Evolutionary conservation across 2,113 vertebrate species (phyloP).

Genomic region (Vulpes vulpes): DNA sequence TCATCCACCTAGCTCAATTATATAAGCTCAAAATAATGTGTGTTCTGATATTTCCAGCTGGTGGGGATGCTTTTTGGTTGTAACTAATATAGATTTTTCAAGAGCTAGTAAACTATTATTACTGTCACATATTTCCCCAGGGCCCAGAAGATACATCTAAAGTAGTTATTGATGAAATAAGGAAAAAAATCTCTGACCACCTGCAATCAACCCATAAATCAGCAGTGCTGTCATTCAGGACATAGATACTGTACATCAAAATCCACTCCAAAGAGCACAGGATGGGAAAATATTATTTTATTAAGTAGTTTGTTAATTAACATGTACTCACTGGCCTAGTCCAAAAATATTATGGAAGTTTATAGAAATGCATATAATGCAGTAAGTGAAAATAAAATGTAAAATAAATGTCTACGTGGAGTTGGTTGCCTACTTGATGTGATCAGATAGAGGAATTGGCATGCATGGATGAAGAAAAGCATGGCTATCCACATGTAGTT

Average conservation of each 20-base stretch:
- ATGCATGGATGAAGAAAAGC: not conserved
- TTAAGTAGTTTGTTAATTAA: not conserved
- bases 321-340: not conserved
- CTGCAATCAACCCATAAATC: not conserved
- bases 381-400: not conserved
- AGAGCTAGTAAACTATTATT: constrained; percentile 5
- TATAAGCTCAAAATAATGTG: not conserved
- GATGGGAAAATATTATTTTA: not conserved
- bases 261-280: not conserved
- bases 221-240: not conserved
- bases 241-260: not conserved
- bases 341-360: not conserved
- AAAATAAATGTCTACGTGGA: not conserved
- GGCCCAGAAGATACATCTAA: not conserved
- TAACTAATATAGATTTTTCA: not conserved
- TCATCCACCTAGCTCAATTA: not conserved
- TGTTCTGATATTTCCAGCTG: constrained; percentile 30
- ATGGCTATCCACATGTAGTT: accelerated
- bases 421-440: not conserved
- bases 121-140: not conserved
- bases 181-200: not conserved
- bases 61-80: not conserved
- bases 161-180: constrained; percentile 13
- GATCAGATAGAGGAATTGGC: not conserved
- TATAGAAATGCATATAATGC: not conserved